A percentile compares a stretch with the other conserved stretches of the same genome.
Conservation (phyloP, 2,797 vertebrate genomes). For the Halcyon badia region DNA sequence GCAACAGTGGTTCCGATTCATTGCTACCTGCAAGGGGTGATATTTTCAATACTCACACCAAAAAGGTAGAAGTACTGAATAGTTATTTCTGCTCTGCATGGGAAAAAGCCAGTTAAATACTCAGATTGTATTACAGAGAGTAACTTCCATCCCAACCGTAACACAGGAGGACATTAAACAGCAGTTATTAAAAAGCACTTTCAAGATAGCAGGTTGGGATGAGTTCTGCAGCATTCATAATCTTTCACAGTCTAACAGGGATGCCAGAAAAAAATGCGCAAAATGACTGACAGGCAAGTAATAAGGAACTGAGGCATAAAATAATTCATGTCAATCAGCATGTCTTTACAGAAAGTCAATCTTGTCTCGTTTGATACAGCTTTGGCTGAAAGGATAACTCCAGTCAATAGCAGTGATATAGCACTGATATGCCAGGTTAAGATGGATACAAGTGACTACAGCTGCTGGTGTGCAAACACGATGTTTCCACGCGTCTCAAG, state of each 20-base stretch:
- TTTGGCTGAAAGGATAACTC: neutral
- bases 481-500: fast-evolving
- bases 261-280: neutral
- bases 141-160: neutral
- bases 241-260: neutral
- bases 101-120: neutral
- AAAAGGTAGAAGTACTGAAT: neutral
- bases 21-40: neutral
- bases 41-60: neutral
- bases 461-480: neutral
- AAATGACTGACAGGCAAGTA: neutral
- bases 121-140: neutral
- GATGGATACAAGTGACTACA: neutral
- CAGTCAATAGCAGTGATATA: neutral
- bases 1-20: neutral
- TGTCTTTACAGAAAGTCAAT: neutral
- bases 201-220: neutral
- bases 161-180: neutral
- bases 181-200: neutral
- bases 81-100: neutral
- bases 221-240: neutral
- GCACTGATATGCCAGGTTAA: neutral
- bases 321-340: neutral
- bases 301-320: neutral
- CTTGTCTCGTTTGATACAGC: neutral